Base-by-base conservation (phyloP, 2,888 invertebrate species). In the Oscheius onirici region DNA sequence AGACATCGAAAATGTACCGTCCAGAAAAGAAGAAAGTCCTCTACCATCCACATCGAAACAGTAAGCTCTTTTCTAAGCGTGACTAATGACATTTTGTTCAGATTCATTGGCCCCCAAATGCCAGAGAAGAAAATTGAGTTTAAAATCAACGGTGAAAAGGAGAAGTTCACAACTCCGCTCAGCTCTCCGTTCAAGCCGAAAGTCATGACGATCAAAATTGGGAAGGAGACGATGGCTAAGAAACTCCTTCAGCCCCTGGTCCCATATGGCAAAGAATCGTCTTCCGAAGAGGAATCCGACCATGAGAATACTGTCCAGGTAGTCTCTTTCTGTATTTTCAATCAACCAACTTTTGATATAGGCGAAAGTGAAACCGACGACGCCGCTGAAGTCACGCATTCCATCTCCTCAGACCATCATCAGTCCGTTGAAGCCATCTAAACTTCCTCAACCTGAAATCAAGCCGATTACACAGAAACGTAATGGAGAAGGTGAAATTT, bases 351-450 rank as follows among this genome's bases (percentile, higher is more conserved):
- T 8, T 22, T 22, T 20, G 13, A 17, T 52, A n/a, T 28, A 34
- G 34, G 15, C 15, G 34, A 28, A 5, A 46, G 1, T 1, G 3
- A 10, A 49, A 6, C 22, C 17, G 3, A n/a, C n/a, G 1, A 10
- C 60, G 3, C 22, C 44, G 11, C 11, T 22, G 24, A 63, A 63
- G 20, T 26, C 44, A 28, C 24, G 46, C 10, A 6, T 40, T 26
- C 41, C n/a, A 2, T 66, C 66, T 20, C 66, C 66, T 22, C 52
- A 43, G 15, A 68, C 57, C 6, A 70, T 70, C 70, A 70, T 70
- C 26, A 63, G 70, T 10, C 70, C 70, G 11, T 41, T 70, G 43
- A 70, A 70, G 24, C 70, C 70, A 1, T 46, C 49, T 24, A 65
- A 51, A 28, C 24, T 40, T 2, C 52, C 66, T n/a, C 43, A 28